Evolutionary conservation across 2,888 invertebrate genomes (phyloP).

Genomic region (Lobophora halterata): DNA sequence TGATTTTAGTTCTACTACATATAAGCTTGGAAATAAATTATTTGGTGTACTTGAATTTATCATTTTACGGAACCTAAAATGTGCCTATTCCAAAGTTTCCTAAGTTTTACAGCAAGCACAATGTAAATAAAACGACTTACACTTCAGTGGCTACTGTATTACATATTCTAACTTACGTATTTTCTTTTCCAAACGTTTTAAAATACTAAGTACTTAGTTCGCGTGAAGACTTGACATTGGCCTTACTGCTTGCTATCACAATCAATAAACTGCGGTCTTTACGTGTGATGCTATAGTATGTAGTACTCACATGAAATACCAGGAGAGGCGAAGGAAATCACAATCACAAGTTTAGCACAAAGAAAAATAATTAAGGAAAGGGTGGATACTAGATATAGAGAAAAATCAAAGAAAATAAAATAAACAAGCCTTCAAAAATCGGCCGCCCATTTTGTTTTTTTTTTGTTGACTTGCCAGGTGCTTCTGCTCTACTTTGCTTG

Average conservation of each 20-base stretch:
- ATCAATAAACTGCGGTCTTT: too few species aligned
- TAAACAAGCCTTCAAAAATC: constrained; percentile 37
- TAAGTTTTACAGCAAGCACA: too few species aligned
- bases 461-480: constrained; percentile 22
- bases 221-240: constrained; percentile 73
- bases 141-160: too few species aligned
- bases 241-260: constrained; percentile 67
- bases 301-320: constrained; percentile 33
- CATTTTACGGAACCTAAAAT: too few species aligned
- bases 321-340: constrained; percentile 46
- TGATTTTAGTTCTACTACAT: background rate
- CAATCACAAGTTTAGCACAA: constrained; percentile 44
- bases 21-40: constrained; percentile 16
- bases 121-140: too few species aligned
- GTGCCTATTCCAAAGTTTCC: too few species aligned
- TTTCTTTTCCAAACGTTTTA: too few species aligned
- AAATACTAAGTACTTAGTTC: too few species aligned
- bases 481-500: background rate
- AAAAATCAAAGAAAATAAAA: constrained; percentile 49
- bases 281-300: constrained; percentile 23
- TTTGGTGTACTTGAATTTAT: too few species aligned
- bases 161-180: too few species aligned
- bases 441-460: constrained; percentile 65
- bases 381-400: constrained; percentile 39
- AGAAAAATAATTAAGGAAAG: constrained; percentile 34